Percentiles rank a stretch among this genome's conserved stretches.
Evolutionary conservation across 2,888 invertebrate genomes (phyloP).

Genomic region (Lissocephala sabroskyi): DNA sequence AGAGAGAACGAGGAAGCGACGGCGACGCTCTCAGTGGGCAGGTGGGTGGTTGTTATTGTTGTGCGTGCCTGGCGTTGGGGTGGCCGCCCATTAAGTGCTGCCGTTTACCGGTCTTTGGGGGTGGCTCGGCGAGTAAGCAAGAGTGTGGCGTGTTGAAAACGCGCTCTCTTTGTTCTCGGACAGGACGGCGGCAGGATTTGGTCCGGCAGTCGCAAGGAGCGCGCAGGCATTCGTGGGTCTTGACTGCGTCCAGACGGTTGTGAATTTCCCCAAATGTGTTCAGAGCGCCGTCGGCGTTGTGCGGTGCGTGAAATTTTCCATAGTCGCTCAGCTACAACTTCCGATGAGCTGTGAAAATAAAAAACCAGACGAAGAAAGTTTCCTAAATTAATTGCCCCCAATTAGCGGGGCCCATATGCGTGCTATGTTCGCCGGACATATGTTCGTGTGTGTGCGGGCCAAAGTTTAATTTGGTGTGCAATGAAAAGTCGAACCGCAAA

Average conservation of each 20-base stretch:
- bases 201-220: constrained; percentile 24
- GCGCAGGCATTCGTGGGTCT: constrained; percentile 64
- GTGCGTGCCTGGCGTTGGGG: constrained; percentile 2
- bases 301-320: constrained; percentile 1
- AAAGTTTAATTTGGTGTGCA: constrained; percentile 11
- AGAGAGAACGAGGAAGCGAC: no score
- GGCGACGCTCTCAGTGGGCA: no score
- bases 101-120: constrained; percentile 50
- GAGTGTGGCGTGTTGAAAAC: constrained; percentile 42
- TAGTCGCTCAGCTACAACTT: not conserved
- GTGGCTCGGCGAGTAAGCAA: constrained; percentile 29
- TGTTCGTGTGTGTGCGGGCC: constrained; percentile 6
- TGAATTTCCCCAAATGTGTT: constrained; percentile 38
- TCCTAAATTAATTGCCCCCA: constrained; percentile 21
- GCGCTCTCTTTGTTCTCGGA: constrained; percentile 29
- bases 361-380: constrained; percentile 15
- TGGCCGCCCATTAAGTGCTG: constrained; percentile 6
- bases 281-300: no score
- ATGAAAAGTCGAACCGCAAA: constrained; percentile 47
- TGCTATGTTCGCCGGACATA: constrained; percentile 1
- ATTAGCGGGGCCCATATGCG: constrained; percentile 18
- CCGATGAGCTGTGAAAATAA: constrained; percentile 15
- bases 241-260: constrained; percentile 66
- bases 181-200: constrained; percentile 13
- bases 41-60: not conserved